Base-by-base conservation (phyloP, 2,888 invertebrate species). In the Esperia sulphurella region DNA sequence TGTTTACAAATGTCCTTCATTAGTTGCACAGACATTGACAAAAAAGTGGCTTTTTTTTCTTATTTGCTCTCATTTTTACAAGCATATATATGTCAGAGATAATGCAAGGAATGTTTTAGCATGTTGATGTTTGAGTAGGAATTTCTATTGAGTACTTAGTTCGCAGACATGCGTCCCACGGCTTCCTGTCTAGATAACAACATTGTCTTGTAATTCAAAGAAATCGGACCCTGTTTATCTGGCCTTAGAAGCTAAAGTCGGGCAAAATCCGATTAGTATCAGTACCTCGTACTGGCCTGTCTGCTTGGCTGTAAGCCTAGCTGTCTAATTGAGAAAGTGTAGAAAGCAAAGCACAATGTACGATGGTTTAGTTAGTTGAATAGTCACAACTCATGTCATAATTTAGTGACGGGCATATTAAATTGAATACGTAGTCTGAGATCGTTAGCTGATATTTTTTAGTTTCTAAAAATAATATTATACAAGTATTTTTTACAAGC, bases 121-220 rank as follows among this genome's bases (percentile, higher is more conserved):
- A 43, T 28, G 14, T 45, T 39, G 30, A 45, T 28, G 37, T 28
- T 51, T 48, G 54, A 45, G 49, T 48, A 53, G 58, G 61, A 61
- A 65, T 65, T 57, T 51, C 50, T 59, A 60, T 61, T 58, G 55
- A 43, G 47, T 49, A 51, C 53, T 57, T 59, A 53, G 53, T 56
- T 49, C 51, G 51, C 53, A 61, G 59, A 57, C 59, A 46, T 47
- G 50, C 67, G 54, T 58, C 69, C 67, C 59, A 71, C 69, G 48
- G 54, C 63, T 71, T 74, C 69, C 73, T 68, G 67, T 63, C 52
- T 55, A 66, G 68, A 73, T 70, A 64, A 62, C 41, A 37, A 42
- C 43, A 41, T 48, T 44, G 46, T 50, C 45, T 46, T 47, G 37
- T 31, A 30, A 35, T 49, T 50, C 51, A 43, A 43, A 31, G 39